A percentile compares a stretch with the other conserved stretches of the same genome.
Evolutionary conservation across 2,888 invertebrate species (phyloP).

Genomic region (Scaptomyza polygonia): DNA sequence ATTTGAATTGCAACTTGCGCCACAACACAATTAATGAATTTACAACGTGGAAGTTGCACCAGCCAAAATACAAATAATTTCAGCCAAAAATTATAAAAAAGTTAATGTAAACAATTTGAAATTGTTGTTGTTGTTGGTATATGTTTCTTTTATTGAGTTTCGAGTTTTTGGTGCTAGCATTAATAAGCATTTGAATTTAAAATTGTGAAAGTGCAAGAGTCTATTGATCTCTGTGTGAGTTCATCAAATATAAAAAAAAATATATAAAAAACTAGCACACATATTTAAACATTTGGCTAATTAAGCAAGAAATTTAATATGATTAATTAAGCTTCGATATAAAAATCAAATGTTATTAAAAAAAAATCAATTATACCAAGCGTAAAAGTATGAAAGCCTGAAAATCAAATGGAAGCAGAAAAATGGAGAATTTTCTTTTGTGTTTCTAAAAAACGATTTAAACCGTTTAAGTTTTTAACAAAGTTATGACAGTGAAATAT

Average conservation of each 20-base stretch:
- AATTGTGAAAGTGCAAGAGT: slow-evolving; percentile 47
- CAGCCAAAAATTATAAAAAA: slow-evolving; percentile 5
- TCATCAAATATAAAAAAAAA: slow-evolving; percentile 11
- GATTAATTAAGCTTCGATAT: slow-evolving; percentile 1
- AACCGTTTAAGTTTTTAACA: background rate
- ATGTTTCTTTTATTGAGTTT: slow-evolving; percentile 27
- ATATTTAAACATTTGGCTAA: slow-evolving; percentile 11
- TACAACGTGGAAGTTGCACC: slow-evolving; percentile 24
- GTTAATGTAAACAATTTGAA: slow-evolving; percentile 49
- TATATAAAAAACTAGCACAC: background rate
- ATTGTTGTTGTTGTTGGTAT: slow-evolving; percentile 10
- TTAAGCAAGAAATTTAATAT: background rate
- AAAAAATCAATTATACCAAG: too few species aligned
- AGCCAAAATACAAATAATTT: slow-evolving; percentile 17
- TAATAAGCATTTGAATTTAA: slow-evolving; percentile 29
- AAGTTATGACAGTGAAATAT: slow-evolving; percentile 1
- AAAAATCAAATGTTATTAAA: background rate
- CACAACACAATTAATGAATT: slow-evolving; percentile 30
- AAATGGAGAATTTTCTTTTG: too few species aligned
- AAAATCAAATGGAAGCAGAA: too few species aligned
- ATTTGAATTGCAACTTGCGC: slow-evolving; percentile 50
- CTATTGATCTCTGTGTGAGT: slow-evolving; percentile 30
- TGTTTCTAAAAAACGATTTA: too few species aligned
- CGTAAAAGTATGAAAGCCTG: too few species aligned
- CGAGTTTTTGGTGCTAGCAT: slow-evolving; percentile 8